Conservation (phyloP, 2,113 vertebrate species). For the Nerophis lumbriciformis region DNA sequence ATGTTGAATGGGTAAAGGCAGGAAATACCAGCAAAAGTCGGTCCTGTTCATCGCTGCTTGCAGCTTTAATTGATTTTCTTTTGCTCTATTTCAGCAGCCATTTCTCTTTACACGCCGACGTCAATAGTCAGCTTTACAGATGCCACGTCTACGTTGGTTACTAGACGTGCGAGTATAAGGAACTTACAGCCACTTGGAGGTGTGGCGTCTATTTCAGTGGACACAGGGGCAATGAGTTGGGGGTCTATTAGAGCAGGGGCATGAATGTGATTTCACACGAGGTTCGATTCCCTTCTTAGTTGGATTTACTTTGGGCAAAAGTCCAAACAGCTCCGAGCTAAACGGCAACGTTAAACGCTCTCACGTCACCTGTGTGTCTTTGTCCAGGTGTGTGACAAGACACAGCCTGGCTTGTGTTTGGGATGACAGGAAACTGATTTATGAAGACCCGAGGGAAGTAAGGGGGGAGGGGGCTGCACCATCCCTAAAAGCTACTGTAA, state of each 20-base stretch:
- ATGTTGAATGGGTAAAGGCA: too few species aligned
- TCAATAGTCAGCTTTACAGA: background rate
- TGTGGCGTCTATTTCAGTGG: too few species aligned
- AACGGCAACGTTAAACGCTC: conserved; percentile 47
- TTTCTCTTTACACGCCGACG: background rate
- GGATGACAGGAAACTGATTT: conserved; percentile 64
- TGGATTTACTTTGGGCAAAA: conserved; percentile 24
- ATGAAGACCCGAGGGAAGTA: conserved; percentile 48
- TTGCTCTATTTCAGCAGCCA: too few species aligned
- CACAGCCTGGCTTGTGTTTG: conserved; percentile 53
- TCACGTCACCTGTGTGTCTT: conserved; percentile 48
- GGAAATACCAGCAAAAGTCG: too few species aligned
- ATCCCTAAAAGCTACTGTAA: conserved; percentile 56
- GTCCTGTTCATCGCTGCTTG: too few species aligned
- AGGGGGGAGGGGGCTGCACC: conserved; percentile 11
- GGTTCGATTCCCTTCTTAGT: conserved; percentile 12
- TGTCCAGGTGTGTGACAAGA: conserved; percentile 59
- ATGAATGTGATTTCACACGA: too few species aligned
- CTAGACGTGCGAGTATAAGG: too few species aligned
- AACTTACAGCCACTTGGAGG: too few species aligned
- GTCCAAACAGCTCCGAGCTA: conserved; percentile 39
- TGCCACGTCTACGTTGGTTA: background rate
- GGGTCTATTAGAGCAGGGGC: too few species aligned
- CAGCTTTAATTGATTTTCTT: too few species aligned
- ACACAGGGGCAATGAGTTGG: too few species aligned